A percentile compares a stretch with the other conserved stretches of the same genome.
phyloP scores from a whole-genome alignment of 2,797 vertebrate species.

The Pseudopleuronectes americanus region DNA sequence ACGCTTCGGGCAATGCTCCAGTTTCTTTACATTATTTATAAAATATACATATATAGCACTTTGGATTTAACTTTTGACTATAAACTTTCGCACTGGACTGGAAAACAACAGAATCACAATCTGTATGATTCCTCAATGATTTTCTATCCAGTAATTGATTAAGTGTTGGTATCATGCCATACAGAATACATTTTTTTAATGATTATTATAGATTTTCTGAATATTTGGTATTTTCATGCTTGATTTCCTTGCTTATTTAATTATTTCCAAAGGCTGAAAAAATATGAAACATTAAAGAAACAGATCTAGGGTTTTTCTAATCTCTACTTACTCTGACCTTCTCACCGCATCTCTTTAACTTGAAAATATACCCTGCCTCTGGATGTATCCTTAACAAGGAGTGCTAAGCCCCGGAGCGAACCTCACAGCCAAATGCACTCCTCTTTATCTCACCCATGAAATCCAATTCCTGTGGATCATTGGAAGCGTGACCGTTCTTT shows the following conservation, averaged over 20 bases:
- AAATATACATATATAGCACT: not conserved
- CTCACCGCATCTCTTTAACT: constrained; percentile 28
- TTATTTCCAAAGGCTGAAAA: not conserved
- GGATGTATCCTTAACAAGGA: constrained; percentile 47
- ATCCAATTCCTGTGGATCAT: constrained; percentile 66
- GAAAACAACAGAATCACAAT: not conserved
- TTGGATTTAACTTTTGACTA: not conserved
- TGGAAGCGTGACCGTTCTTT: constrained; percentile 52
- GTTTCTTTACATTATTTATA: constrained; percentile 5
- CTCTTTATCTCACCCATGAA: constrained; percentile 66
- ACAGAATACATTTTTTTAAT: not conserved
- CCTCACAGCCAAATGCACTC: constrained; percentile 47
- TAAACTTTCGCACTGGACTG: not conserved
- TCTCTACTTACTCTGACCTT: constrained; percentile 48
- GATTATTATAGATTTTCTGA: not conserved
- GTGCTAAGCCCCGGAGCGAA: constrained; percentile 50
- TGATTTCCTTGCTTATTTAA: not conserved
- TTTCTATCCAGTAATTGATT: too few relatives aligned
- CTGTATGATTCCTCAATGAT: too few relatives aligned
- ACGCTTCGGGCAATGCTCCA: not conserved
- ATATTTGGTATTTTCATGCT: constrained; percentile 5
- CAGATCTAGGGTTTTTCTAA: constrained; percentile 26
- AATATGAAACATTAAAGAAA: not conserved
- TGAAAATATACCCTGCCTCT: constrained; percentile 17
- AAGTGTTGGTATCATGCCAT: too few relatives aligned